These are phyloP conservation scores for Camponotus floridanus DNA, from an alignment of 1,140 invertebrate genomes.

Conservation along the genomic window DNA sequence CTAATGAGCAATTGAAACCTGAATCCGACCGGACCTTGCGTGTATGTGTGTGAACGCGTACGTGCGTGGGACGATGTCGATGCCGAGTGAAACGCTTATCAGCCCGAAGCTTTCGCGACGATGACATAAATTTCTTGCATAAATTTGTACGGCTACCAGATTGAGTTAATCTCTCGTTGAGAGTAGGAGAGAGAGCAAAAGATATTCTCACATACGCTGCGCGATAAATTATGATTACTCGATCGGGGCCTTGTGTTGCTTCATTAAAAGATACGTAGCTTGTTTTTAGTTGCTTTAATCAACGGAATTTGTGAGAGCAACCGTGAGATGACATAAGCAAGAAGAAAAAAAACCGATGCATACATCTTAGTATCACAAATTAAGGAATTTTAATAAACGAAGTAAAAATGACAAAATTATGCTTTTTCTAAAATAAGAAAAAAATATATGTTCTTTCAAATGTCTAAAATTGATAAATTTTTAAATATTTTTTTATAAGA, in stretches of 20 bases:
- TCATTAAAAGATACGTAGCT: conserved; percentile 25
- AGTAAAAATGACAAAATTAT: neutral
- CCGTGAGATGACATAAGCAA: neutral
- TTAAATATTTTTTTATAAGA: too few relatives aligned
- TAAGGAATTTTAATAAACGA: neutral
- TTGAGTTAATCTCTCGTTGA: conserved; percentile 29
- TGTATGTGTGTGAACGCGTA: neutral
- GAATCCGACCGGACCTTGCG: conserved; percentile 26
- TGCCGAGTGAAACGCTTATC: neutral
- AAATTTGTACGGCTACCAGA: conserved; percentile 36
- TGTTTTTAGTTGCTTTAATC: conserved; percentile 1
- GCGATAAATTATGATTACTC: conserved; percentile 32
- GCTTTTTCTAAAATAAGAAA: neutral
- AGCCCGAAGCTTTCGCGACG: neutral
- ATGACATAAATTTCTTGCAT: conserved; percentile 31
- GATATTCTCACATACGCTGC: neutral
- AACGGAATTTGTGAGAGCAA: neutral
- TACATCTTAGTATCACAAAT: neutral
- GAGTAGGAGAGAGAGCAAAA: neutral
- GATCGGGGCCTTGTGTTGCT: neutral
- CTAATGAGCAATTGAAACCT: conserved; percentile 72
- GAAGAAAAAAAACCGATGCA: neutral
- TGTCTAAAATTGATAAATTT: too few relatives aligned
- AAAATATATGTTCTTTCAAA: too few relatives aligned
- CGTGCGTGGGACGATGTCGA: neutral